A percentile compares a stretch with the other conserved stretches of the same genome.
phyloP scores from a whole-genome alignment of 2,113 vertebrate species.

The Arizona elegans region DNA sequence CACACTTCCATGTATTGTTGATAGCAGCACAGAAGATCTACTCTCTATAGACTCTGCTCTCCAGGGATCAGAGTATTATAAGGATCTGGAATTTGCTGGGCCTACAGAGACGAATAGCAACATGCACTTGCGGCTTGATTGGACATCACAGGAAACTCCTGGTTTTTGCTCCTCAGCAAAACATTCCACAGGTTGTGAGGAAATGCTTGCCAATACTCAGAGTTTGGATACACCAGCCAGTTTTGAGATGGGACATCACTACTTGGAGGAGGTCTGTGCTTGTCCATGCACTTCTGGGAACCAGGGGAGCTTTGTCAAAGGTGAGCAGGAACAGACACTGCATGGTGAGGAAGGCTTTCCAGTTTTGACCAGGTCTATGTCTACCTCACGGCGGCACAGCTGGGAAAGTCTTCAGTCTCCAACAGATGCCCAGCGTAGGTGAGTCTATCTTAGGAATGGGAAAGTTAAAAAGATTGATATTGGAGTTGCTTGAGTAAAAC shows the following conservation, averaged over 20 bases:
- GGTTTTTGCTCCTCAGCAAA: not conserved
- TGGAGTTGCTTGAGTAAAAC: not conserved
- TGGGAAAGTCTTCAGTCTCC: constrained; percentile 82
- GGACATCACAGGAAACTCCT: not conserved
- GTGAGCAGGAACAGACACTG: not conserved
- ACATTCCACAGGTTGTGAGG: not conserved
- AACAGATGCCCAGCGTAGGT: constrained; percentile 78
- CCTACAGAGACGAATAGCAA: not conserved
- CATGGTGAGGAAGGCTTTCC: constrained; percentile 71
- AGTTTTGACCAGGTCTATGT: constrained; percentile 75
- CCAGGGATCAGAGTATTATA: constrained; percentile 78
- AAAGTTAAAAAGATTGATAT: not conserved
- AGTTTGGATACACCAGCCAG: constrained; percentile 15
- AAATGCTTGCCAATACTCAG: constrained; percentile 22
- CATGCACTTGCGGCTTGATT: not conserved
- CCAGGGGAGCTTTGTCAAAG: not conserved
- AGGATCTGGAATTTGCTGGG: constrained; percentile 71
- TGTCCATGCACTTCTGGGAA: not conserved
- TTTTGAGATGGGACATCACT: not conserved
- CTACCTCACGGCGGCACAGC: constrained; percentile 81
- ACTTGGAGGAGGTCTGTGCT: constrained; percentile 21
- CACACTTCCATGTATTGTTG: constrained; percentile 55
- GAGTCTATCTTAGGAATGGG: constrained; percentile 16
- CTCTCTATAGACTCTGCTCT: constrained; percentile 73
- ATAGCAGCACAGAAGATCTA: constrained; percentile 79